These are phyloP conservation scores for Caenorhabditis uteleia DNA, from an alignment of 2,888 invertebrate genomes.

Conservation along the genomic window DNA sequence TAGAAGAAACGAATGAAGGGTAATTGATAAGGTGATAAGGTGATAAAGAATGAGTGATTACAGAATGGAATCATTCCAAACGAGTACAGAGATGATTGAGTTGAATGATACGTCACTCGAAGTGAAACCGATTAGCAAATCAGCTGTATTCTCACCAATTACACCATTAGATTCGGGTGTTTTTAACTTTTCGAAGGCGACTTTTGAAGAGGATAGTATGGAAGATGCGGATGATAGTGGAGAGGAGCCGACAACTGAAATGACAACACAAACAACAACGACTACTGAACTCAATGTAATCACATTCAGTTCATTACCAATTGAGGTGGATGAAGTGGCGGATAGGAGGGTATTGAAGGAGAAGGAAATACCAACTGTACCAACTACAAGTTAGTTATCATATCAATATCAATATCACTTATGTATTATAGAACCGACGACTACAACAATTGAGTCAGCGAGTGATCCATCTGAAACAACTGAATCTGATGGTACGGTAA, in stretches of 20 bases:
- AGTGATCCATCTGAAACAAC: slow-evolving; percentile 24
- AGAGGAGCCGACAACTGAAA: neutral
- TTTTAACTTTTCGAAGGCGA: slow-evolving; percentile 27
- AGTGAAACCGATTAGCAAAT: neutral
- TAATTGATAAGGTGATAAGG: neutral
- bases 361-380: slow-evolving; percentile 13
- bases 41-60: neutral
- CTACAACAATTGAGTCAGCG: slow-evolving; percentile 7
- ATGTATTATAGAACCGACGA: slow-evolving; percentile 1
- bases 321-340: slow-evolving; percentile 20
- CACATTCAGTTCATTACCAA: slow-evolving; percentile 25
- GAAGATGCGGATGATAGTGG: slow-evolving; percentile 16
- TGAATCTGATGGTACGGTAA: slow-evolving; percentile 1
- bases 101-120: neutral
- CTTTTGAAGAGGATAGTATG: slow-evolving; percentile 21
- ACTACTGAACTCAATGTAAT: slow-evolving; percentile 14
- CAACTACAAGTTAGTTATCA: slow-evolving; percentile 2
- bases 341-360: slow-evolving; percentile 27
- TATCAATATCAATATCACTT: neutral
- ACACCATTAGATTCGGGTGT: slow-evolving; percentile 17
- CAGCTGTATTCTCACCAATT: slow-evolving; percentile 22
- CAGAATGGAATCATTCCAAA: neutral
- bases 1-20: too few species aligned
- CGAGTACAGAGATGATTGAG: neutral
- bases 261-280: neutral